Base-by-base conservation (phyloP, 2,888 invertebrate species). In the Caenorhabditis uteleia region DNA sequence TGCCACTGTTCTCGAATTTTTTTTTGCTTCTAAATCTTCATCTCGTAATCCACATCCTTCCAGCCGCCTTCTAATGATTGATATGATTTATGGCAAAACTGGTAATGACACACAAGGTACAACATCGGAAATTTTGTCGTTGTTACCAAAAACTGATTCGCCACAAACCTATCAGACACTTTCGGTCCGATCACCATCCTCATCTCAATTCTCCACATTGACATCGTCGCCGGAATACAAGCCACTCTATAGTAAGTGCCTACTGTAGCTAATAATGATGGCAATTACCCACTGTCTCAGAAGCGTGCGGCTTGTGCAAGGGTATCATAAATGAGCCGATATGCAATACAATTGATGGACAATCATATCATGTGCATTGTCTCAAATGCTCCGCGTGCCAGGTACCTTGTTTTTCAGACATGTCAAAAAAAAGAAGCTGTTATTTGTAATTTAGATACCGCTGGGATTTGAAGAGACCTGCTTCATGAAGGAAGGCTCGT, bases 401-500 rank as follows among this genome's bases (percentile, higher is more conserved):
- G 18, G 45, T 45, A 10, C 20, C 3, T 16, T 44, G 8, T 7
- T 3, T 26, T 6, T 18, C 8, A 20, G 6, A 14, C n/a, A n/a
- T n/a, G n/a, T n/a, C n/a, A 39, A 39, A 14, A 20, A 14, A 39
- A 39, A 20, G 18, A 5, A 14, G 5, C 23, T 20, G 5, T 12
- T 23, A 3, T 42, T n/a, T n/a, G n/a, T n/a, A n/a, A n/a, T 48
- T 26, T 36, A 62, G 57, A n/a, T 20, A 14, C 14, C 59, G 0
- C 40, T 66, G n/a, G 59, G 53, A 1, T 66, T 40, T 10, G 57
- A 53, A n/a, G 58, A 66, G 2, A 55, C 57, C 21, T 61, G 58
- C 14, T 69, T 44, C 29, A 25, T 62, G 6, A 20, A 49, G 7
- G 59, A 69, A 40, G 65, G 66, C 1, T 27, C 29, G 10, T 18